phyloP scores from a whole-genome alignment of 1,140 invertebrate genomes.

The Zaprionus tsacasi region DNA sequence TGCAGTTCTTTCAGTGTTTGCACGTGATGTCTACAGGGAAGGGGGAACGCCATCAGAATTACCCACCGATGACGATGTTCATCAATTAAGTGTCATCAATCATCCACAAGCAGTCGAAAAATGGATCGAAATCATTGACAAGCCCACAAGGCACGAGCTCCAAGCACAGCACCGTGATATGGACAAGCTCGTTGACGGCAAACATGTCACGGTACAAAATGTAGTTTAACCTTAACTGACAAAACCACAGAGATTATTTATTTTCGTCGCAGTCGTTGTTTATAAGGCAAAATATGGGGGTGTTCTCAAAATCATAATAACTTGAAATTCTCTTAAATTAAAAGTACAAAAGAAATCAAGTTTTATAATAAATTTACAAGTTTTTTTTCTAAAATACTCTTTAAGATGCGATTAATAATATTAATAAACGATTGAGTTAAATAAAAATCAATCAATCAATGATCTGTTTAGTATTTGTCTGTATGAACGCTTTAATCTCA shows the following conservation, averaged over 20 bases:
- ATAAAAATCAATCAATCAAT: no score
- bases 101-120: constrained; percentile 51
- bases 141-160: not conserved
- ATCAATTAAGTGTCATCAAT: constrained; percentile 82
- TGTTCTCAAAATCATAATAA: constrained; percentile 7
- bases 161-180: constrained; percentile 10
- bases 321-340: no score
- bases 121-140: constrained; percentile 66
- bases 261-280: constrained; percentile 38
- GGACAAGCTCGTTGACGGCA: constrained; percentile 42
- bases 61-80: constrained; percentile 42
- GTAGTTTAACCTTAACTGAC: constrained; percentile 73
- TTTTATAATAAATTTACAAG: no score
- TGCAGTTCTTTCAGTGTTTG: constrained; percentile 27
- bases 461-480: no score
- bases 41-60: not conserved
- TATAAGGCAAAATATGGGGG: constrained; percentile 1
- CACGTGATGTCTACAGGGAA: constrained; percentile 14
- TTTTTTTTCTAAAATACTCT: no score
- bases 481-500: no score
- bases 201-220: constrained; percentile 81
- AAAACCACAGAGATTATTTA: constrained; percentile 58
- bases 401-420: no score
- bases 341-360: no score
- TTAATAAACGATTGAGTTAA: no score